phyloP scores from a whole-genome alignment of 2,113 vertebrate species.

The Sminthopsis crassicaudata region DNA sequence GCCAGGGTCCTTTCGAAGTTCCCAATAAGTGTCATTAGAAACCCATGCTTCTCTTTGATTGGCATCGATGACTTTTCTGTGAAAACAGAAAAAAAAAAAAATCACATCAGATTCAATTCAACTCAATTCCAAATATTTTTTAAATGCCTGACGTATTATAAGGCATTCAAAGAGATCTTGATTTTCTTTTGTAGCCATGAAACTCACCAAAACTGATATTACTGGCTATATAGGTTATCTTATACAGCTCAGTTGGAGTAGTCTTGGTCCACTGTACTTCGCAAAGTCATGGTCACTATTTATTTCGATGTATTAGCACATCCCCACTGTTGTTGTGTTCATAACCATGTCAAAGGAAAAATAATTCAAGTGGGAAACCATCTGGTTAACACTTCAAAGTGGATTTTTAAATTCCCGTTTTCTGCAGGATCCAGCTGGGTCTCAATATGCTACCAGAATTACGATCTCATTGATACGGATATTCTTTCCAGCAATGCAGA shows the following conservation, averaged over 20 bases:
- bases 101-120: constrained; percentile 25
- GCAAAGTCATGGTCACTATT: neutral
- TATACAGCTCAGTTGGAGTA: neutral
- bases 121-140: neutral
- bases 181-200: neutral
- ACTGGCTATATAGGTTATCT: neutral
- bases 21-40: constrained; percentile 97
- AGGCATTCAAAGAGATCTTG: neutral
- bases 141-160: neutral
- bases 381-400: neutral
- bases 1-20: constrained; percentile 96
- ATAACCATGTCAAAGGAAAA: neutral
- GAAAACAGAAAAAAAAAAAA: constrained; percentile 67
- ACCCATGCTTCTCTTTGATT: constrained; percentile 98
- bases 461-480: neutral
- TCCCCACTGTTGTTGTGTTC: neutral
- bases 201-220: neutral
- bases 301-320: neutral
- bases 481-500: neutral
- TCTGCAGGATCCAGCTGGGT: neutral
- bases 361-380: neutral
- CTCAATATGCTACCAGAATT: neutral
- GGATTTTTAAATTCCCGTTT: neutral
- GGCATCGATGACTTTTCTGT: constrained; percentile 93
- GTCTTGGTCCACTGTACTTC: neutral